Conservation (phyloP, 1,140 invertebrate genomes). For the Prorops nasuta region DNA sequence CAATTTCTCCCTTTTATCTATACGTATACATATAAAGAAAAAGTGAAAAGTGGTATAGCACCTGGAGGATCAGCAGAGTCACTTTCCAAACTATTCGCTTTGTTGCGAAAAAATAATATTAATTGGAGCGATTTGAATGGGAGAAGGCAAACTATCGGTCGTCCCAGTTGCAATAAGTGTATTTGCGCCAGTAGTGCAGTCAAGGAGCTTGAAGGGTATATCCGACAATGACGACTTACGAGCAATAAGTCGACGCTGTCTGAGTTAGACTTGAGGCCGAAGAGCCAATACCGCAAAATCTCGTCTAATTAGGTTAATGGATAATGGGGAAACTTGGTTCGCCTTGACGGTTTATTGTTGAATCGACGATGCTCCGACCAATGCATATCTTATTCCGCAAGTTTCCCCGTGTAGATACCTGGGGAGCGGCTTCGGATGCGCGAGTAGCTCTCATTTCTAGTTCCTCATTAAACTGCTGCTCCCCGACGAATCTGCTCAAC, state of each 20-base stretch:
- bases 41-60: no score
- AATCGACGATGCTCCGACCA: slow-evolving; percentile 30
- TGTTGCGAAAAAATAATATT: no score
- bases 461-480: slow-evolving; percentile 33
- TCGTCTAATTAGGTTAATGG: slow-evolving; percentile 51
- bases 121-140: no score
- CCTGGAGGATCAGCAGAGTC: no score
- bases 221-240: not conserved
- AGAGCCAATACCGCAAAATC: slow-evolving; percentile 42
- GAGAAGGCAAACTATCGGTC: no score
- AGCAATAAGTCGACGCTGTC: not conserved
- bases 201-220: no score
- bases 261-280: slow-evolving; percentile 4
- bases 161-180: no score
- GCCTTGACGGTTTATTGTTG: slow-evolving; percentile 48
- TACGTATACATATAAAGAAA: no score
- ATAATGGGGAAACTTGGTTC: slow-evolving; percentile 48
- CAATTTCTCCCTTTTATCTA: no score
- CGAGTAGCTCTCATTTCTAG: no score
- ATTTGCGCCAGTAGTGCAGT: no score
- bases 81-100: no score
- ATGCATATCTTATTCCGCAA: slow-evolving; percentile 36
- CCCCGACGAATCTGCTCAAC: slow-evolving; percentile 1
- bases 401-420: slow-evolving; percentile 17
- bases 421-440: slow-evolving; percentile 5